Conservation (phyloP, 1,140 invertebrate species). For the Brachionus calyciflorus region DNA sequence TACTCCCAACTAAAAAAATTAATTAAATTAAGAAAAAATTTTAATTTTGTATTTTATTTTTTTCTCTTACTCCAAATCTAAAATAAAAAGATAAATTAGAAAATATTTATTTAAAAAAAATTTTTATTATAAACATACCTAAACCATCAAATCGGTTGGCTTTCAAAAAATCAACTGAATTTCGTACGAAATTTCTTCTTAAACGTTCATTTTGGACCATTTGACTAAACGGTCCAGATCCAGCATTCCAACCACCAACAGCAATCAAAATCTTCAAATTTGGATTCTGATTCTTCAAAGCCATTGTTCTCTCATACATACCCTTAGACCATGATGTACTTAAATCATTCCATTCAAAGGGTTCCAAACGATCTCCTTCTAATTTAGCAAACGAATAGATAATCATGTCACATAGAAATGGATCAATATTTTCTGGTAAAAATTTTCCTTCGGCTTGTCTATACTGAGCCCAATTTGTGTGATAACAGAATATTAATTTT, state of each 20-base stretch:
- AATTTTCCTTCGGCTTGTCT: conserved; percentile 79
- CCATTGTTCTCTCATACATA: conserved; percentile 9
- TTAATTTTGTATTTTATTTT: not conserved
- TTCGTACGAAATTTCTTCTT: conserved; percentile 40
- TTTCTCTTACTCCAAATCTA: conserved; percentile 76
- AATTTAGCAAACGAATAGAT: conserved; percentile 84
- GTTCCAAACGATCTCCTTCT: conserved; percentile 67
- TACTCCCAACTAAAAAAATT: conserved; percentile 69
- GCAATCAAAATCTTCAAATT: conserved; percentile 8
- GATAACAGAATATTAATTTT: conserved; percentile 63
- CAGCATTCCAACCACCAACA: conserved; percentile 73
- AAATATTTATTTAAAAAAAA: conserved; percentile 90
- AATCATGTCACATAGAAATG: conserved; percentile 81
- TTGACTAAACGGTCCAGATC: conserved; percentile 69
- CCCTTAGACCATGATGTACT: conserved; percentile 38
- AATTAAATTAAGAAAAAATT: conserved; percentile 29
- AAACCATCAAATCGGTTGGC: conserved; percentile 59
- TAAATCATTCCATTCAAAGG: conserved; percentile 78
- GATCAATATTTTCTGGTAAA: conserved; percentile 79
- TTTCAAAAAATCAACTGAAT: conserved; percentile 53
- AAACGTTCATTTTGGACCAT: conserved; percentile 69
- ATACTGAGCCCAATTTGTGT: conserved; percentile 88
- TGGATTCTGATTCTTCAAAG: conserved; percentile 25
- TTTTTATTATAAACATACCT: conserved; percentile 82
- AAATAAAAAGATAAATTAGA: conserved; percentile 66